Evolutionary conservation across 2,797 vertebrate species (phyloP), one percentile per base, ranked within the genome.

Genomic region (Thamnophis elegans): DNA sequence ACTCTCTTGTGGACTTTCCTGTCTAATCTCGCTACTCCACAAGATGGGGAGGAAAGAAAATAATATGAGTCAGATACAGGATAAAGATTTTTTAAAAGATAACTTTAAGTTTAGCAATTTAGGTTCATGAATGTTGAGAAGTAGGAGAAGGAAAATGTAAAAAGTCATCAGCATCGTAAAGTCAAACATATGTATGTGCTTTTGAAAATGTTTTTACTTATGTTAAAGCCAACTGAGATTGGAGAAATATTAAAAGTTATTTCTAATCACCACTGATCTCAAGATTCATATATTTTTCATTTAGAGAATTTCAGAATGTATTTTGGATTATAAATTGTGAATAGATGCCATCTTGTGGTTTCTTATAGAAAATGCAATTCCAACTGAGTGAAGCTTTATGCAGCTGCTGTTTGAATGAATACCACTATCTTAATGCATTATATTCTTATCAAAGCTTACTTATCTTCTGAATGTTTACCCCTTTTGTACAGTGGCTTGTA

Each of bases 271-370:
- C 54, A 91, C 58, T n/a, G 59, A 60, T 89, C 53, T 59, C 85
- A 88, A 92, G 36, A 18, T 51, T 90, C 51, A 82, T 68, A 68
- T 68, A 82, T 51, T 90, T 92, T 86, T 90, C 36, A 56, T 5
- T 93, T 87, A 47, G 5, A 10, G 36, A 22, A 32, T 58, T 32
- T 3, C 53, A 87, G 13, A 56, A 53, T 58, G 22, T 4, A 3
- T 5, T 20, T n/a, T 82, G 90, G 91, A 25, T 89, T 87, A 59
- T 36, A 78, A 90, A 26, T 91, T 85, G 85, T 56, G 89, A 86
- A 86, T 42, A 18, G 87, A 32, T 60, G 95, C 97, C 96, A 96
- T 92, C 97, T 96, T 9, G 96, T 54, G 97, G 94, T 14, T 0
- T 1, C 0, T 1, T 3, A 0, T 0, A 0, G 11, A 10, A 91